Evolutionary conservation across 2,888 invertebrate species (phyloP), one percentile per base, ranked within the genome.

Genomic region (Eupithecia dodoneata): DNA sequence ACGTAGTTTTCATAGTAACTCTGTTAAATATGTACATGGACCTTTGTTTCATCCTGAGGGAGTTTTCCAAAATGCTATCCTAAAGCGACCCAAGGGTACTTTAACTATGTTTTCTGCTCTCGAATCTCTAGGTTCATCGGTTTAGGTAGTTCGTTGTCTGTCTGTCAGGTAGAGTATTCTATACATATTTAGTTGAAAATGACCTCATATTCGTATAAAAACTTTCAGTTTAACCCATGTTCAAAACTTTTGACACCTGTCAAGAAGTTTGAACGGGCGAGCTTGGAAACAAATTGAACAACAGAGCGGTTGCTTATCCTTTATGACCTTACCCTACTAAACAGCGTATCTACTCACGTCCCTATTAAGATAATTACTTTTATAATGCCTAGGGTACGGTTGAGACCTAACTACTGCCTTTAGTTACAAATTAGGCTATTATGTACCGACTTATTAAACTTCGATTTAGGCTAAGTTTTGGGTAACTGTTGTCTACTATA

Each of bases 241-340:
- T 63, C 45, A 30, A 45, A 73, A 73, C n/a, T 44, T 47, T 65
- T 65, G 65, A 73, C 63, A 73, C 30, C 30, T 73, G 67, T 69
- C 67, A 69, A 69, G n/a, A 69, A 69, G 44, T 69, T 69, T n/a
- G n/a, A 44, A n/a, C 67, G n/a, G 63, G 10, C 30, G 63, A 63
- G 63, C 63, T 63, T 30, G 0, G 63, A 63, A 63, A 63, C 63
- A 63, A 30, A 63, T 63, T 63, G 30, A 63, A 63, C 63, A 63
- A 63, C 30, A 63, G 18, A 30, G 10, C 12, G 18, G 18, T 59
- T 59, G 59, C 18, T 18, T 59, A 18, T 59, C 59, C 63, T 30
- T 63, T 63, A 30, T 63, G 63, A 63, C 63, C 59, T 63, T 63
- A 30, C 18, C 63, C 63, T 63, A 63, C 30, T 12, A 10, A 18